Evolutionary conservation across 2,113 vertebrate genomes (phyloP).

Genomic region (Clarias batrachus): DNA sequence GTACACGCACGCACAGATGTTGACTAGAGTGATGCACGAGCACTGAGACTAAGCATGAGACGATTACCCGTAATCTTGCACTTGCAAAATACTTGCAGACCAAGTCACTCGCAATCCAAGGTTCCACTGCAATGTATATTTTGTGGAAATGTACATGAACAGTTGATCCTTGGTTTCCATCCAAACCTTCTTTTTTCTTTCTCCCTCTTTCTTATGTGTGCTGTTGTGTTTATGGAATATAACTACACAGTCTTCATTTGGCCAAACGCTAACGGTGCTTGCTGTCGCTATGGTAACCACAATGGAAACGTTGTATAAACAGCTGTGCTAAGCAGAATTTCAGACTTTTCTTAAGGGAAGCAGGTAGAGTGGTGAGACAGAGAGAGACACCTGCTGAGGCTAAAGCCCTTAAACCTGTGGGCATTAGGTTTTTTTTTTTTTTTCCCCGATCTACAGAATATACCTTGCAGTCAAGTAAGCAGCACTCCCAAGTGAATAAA

Average conservation of each 20-base stretch:
- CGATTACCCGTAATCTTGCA: too few species aligned
- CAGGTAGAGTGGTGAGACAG: neutral
- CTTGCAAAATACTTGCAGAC: too few species aligned
- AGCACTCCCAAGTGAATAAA: neutral
- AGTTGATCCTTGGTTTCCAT: neutral
- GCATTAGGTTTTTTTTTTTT: neutral
- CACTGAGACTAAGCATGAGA: too few species aligned
- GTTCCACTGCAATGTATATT: neutral
- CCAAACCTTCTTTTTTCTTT: neutral
- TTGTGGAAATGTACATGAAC: neutral
- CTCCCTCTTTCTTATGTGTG: neutral
- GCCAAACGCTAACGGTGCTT: neutral
- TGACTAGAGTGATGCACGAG: too few species aligned
- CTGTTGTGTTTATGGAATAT: constrained; percentile 14
- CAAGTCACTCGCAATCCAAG: too few species aligned
- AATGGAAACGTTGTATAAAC: neutral
- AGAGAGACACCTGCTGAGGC: neutral
- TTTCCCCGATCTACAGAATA: neutral
- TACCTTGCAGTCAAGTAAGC: neutral
- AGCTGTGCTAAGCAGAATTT: neutral
- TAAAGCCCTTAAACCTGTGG: neutral
- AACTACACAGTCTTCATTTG: neutral
- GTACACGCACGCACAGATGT: too few species aligned
- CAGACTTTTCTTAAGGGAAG: neutral
- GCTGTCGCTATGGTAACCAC: constrained; percentile 16